Base-by-base conservation (phyloP, 2,888 invertebrate species). In the Lycia hirtaria region DNA sequence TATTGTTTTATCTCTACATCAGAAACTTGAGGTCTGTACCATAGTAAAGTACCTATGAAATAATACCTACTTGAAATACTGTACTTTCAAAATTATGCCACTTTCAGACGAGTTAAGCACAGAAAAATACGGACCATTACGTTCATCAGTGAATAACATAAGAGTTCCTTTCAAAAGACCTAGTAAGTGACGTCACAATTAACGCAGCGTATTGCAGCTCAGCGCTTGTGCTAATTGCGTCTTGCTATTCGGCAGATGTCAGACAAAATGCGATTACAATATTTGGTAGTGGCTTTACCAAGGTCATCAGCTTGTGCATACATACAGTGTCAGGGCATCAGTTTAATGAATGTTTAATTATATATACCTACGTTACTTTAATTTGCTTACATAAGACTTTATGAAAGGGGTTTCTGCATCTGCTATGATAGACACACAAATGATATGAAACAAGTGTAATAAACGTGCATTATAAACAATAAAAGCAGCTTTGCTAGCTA, bases 171-270 rank as follows among this genome's bases (percentile, higher is more conserved):
- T 61, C 37, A 60, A 54, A 41, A 51, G 61, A 57, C 56, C 51
- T 51, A 65, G 62, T 66, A 66, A 62, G 66, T 61, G 38, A 51
- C 49, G 35, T 35, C 33, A 47, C 28, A 10, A 15, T 28, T 15
- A 12, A n/a, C 7, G 14, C 4, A 20, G 4, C 45, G 41, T 47
- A 54, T 24, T 43, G 38, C 47, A 49, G 26, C 12, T 32, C 47
- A 49, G 26, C 12, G 48, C 44, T 56, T 56, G 38, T 44, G 59
- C 60, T 50, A 62, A 37, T 32, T 19, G n/a, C 24, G 41, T 59
- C 62, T 62, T 59, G 32, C 38, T 45, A 33, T 24, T 50, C 50
- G 38, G 56, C 44, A 24, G 22, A 53, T 17, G 7, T 45, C n/a
- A 44, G 20, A 35, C 40, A 47, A 14, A 26, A 24, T 54, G 3